Conservation (phyloP, 2,113 vertebrate species). For the Nestor notabilis region DNA sequence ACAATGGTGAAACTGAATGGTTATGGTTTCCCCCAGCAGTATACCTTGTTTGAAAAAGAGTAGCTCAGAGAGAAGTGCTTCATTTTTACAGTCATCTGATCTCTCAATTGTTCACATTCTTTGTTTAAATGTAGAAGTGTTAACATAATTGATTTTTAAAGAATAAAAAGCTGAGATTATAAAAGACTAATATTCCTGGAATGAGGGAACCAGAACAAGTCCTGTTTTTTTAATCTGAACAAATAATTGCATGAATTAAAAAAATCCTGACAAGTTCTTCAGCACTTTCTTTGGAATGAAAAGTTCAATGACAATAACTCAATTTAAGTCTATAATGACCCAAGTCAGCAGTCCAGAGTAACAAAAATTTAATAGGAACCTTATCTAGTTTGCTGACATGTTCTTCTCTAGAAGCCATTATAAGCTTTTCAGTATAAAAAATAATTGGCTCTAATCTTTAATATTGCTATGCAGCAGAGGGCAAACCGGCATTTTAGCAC, state of each 20-base stretch:
- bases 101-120: neutral
- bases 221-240: neutral
- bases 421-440: constrained; percentile 66
- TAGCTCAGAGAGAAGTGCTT: neutral
- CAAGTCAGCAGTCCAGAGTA: constrained; percentile 65
- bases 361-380: constrained; percentile 72
- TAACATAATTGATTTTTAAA: neutral
- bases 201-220: constrained; percentile 8
- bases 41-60: neutral
- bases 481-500: constrained; percentile 73
- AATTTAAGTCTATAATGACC: constrained; percentile 74
- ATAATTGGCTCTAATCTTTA: constrained; percentile 78
- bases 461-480: constrained; percentile 74
- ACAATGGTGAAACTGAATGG: neutral
- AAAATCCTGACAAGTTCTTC: neutral
- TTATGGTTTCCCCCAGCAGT: neutral
- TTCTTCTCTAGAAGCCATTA: constrained; percentile 66
- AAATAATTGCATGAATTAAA: constrained; percentile 45
- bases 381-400: constrained; percentile 73
- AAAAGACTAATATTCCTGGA: neutral
- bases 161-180: neutral
- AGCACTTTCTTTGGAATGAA: constrained; percentile 30
- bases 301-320: constrained; percentile 68
- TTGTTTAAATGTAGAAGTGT: constrained; percentile 7
- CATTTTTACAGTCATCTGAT: neutral